Percentiles rank a stretch among this genome's conserved stretches.
These are phyloP conservation scores for Caenorhabditis elegans DNA, from an alignment of 1,140 invertebrate genomes.

Conservation along the genomic window DNA sequence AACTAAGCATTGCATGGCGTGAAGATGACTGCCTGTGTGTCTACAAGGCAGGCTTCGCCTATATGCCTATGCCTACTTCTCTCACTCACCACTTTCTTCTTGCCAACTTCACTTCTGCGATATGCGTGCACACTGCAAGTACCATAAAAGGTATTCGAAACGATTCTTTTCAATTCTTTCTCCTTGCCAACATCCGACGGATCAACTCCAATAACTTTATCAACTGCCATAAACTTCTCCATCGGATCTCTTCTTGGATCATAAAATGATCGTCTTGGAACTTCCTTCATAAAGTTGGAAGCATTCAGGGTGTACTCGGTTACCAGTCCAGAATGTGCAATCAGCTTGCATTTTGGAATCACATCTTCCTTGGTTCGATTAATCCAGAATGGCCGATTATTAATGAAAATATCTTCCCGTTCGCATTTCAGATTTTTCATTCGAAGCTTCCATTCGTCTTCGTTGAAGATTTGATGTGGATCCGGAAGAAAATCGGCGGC, in stretches of 20 bases:
- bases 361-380: neutral
- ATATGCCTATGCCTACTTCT: no score
- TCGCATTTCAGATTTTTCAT: neutral
- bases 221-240: neutral
- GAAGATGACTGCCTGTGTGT: no score
- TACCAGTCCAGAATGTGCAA: neutral
- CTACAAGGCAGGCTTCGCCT: no score
- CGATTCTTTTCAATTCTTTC: neutral
- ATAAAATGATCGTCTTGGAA: neutral
- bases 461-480: neutral
- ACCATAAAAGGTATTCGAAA: neutral
- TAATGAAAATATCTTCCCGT: neutral
- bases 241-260: neutral
- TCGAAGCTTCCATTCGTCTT: neutral
- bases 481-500: neutral
- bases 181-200: neutral
- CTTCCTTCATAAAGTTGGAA: neutral
- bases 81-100: neutral
- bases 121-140: neutral
- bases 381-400: constrained; percentile 14
- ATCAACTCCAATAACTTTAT: neutral
- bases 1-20: no score
- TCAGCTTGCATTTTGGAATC: neutral
- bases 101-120: neutral
- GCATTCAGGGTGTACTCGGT: neutral